Percentiles rank a stretch among this genome's conserved stretches.
Evolutionary conservation across 2,113 vertebrate genomes (phyloP).

Genomic region (Cynocephalus volans): DNA sequence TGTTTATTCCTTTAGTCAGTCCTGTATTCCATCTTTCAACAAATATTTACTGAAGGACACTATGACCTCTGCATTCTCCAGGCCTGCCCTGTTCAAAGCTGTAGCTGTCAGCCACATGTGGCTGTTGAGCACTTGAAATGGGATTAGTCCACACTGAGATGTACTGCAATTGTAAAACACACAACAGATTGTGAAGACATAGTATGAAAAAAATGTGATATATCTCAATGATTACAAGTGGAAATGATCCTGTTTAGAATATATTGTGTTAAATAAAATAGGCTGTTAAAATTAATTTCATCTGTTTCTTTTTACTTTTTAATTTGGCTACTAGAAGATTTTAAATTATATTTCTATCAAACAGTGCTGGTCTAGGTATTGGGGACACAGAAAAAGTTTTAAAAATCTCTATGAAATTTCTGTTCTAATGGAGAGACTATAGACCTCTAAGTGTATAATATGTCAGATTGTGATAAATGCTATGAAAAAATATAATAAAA

Average conservation of each 20-base stretch:
- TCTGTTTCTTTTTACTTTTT: not conserved
- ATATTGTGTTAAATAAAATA: not conserved
- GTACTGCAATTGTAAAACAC: not conserved
- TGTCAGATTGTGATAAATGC: not conserved
- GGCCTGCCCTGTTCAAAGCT: rapidly evolving
- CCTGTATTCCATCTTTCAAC: not conserved
- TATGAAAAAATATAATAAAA: not conserved
- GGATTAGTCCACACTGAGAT: not conserved
- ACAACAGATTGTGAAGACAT: not conserved
- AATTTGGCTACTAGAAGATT: not conserved
- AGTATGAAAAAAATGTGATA: not conserved
- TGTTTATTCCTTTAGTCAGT: not conserved
- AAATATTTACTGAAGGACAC: not conserved
- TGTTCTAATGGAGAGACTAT: not conserved
- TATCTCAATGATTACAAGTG: not conserved
- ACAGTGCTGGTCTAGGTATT: not conserved
- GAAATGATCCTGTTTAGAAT: not conserved
- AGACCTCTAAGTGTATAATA: not conserved
- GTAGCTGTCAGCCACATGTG: no score
- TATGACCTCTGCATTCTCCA: rapidly evolving
- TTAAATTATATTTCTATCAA: not conserved
- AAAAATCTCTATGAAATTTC: not conserved
- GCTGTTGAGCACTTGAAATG: no score
- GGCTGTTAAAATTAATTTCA: not conserved
- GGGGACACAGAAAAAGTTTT: not conserved